A percentile compares a stretch with the other conserved stretches of the same genome.
These are phyloP conservation scores for Pseudeuparius sepicola DNA, from an alignment of 2,888 invertebrate genomes.

Conservation along the genomic window DNA sequence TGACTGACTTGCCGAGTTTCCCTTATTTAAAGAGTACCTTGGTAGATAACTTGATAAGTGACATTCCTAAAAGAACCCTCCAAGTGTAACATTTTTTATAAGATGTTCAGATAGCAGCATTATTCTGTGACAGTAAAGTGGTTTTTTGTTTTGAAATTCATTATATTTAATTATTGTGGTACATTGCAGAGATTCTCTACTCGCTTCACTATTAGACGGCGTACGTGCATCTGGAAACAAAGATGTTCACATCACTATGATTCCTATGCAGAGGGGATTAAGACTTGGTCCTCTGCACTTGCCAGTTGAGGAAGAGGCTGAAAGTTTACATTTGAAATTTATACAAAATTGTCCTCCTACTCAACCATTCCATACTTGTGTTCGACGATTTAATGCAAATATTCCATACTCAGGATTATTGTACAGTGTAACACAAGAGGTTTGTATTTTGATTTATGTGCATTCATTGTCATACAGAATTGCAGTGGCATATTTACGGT, in stretches of 20 bases:
- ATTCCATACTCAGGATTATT: conserved; percentile 94
- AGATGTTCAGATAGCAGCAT: no score
- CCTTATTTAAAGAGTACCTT: no score
- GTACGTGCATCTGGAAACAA: conserved; percentile 94
- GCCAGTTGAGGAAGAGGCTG: conserved; percentile 93
- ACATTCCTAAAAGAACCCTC: no score
- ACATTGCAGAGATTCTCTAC: conserved; percentile 74
- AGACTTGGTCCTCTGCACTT: conserved; percentile 82
- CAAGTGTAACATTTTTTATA: no score
- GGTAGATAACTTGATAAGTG: no score
- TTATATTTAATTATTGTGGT: no score
- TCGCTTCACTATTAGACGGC: conserved; percentile 93
- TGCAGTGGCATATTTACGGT: no score
- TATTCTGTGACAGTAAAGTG: no score
- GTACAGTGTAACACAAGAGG: conserved; percentile 94
- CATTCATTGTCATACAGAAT: no score
- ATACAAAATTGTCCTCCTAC: conserved; percentile 55
- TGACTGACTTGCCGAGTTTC: no score
- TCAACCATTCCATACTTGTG: conserved; percentile 65
- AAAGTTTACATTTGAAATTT: conserved; percentile 80
- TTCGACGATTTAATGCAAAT: conserved; percentile 94
- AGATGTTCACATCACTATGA: conserved; percentile 89
- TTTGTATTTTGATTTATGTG: no score
- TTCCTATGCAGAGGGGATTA: conserved; percentile 72
- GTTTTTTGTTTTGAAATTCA: no score